Percentiles rank a stretch among this genome's conserved stretches.
These are phyloP conservation scores for Parascotia fuliginaria DNA, from an alignment of 2,888 invertebrate species.

Conservation along the genomic window DNA sequence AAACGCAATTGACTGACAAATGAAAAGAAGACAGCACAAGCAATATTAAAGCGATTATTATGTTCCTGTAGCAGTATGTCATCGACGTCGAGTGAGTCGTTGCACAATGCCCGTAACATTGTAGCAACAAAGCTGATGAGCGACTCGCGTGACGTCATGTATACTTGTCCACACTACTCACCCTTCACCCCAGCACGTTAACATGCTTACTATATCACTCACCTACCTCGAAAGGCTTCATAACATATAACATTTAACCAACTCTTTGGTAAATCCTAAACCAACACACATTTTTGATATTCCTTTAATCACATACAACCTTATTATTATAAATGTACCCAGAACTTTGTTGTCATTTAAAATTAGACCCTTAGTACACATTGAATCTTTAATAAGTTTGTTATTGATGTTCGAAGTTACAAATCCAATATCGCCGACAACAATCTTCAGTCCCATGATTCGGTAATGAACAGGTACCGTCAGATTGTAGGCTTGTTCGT, in stretches of 20 bases:
- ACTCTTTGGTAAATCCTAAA: background rate
- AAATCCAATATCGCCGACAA: constrained; percentile 33
- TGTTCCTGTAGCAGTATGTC: background rate
- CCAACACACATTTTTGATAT: too few relatives aligned
- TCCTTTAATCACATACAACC: too few relatives aligned
- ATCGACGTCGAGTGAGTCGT: constrained; percentile 27
- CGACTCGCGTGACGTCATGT: constrained; percentile 76
- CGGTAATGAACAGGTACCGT: constrained; percentile 71
- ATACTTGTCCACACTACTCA: constrained; percentile 48
- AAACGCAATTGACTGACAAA: background rate
- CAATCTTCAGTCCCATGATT: constrained; percentile 59
- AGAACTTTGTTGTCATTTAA: too few relatives aligned
- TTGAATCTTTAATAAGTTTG: background rate
- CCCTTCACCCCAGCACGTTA: constrained; percentile 11
- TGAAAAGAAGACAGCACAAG: constrained; percentile 4
- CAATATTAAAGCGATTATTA: constrained; percentile 16
- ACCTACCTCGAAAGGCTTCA: constrained; percentile 20
- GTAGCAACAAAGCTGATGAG: constrained; percentile 67
- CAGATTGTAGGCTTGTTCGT: constrained; percentile 67
- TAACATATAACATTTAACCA: background rate
- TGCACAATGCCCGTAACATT: constrained; percentile 31
- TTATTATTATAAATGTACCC: too few relatives aligned
- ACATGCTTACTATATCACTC: background rate
- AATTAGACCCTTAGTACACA: too few relatives aligned
- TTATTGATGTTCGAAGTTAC: constrained; percentile 23